phyloP scores from a whole-genome alignment of 2,888 invertebrate genomes.

The Lasioglossum villosulum region DNA sequence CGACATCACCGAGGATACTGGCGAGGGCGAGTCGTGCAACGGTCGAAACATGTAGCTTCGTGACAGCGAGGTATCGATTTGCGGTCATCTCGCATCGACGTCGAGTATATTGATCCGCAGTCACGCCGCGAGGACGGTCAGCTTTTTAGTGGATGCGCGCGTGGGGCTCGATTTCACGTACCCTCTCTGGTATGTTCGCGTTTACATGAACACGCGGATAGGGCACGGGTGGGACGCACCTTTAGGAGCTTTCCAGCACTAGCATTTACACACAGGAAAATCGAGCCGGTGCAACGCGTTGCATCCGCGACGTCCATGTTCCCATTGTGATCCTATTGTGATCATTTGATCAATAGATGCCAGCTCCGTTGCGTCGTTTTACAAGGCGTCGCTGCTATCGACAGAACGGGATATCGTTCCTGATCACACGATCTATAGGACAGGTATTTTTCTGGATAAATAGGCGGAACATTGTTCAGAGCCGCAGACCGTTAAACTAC shows the following conservation, averaged over 20 bases:
- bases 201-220: constrained; percentile 22
- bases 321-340: constrained; percentile 64
- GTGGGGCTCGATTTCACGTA: constrained; percentile 26
- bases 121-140: neutral
- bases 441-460: neutral
- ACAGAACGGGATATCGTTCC: constrained; percentile 42
- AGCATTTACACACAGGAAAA: constrained; percentile 50
- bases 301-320: constrained; percentile 43
- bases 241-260: constrained; percentile 37
- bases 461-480: neutral
- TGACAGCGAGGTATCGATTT: constrained; percentile 55
- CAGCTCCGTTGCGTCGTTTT: constrained; percentile 55
- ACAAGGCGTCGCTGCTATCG: constrained; percentile 54
- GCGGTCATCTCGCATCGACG: constrained; percentile 44
- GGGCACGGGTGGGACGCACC: constrained; percentile 6
- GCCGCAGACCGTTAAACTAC: neutral
- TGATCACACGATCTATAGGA: constrained; percentile 39
- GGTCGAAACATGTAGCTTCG: constrained; percentile 35
- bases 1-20: neutral
- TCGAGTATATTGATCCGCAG: constrained; percentile 26
- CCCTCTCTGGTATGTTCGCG: constrained; percentile 24
- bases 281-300: constrained; percentile 40
- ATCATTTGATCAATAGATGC: constrained; percentile 64
- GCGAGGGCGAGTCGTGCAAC: constrained; percentile 38
- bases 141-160: constrained; percentile 32